A percentile compares a stretch with the other conserved stretches of the same genome.
Conservation (phyloP, 2,888 invertebrate genomes). For the Dasysyrphus albostriatus region DNA sequence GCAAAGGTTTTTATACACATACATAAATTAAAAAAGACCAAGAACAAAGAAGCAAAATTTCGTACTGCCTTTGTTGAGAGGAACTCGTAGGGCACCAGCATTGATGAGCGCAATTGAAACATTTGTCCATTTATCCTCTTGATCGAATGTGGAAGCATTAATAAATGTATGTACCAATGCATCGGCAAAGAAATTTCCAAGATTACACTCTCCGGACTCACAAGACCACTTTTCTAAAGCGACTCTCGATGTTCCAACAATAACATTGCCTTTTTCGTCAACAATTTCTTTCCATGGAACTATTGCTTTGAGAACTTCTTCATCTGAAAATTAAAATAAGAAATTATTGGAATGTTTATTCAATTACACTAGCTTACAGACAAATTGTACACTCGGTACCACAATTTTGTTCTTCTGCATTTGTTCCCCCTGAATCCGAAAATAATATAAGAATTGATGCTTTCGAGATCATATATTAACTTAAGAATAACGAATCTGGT, state of each 20-base stretch:
- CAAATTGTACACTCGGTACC: too few species aligned
- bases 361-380: too few species aligned
- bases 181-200: constrained; percentile 90
- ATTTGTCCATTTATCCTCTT: constrained; percentile 86
- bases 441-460: too few species aligned
- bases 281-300: constrained; percentile 86
- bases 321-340: constrained; percentile 84
- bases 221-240: constrained; percentile 86
- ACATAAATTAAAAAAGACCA: neutral
- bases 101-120: constrained; percentile 89
- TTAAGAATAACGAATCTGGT: too few species aligned
- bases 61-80: constrained; percentile 87
- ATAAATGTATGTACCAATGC: constrained; percentile 86
- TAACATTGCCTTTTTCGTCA: constrained; percentile 85
- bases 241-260: constrained; percentile 87
- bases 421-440: too few species aligned
- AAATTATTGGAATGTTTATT: neutral
- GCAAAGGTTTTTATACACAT: neutral
- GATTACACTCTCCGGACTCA: constrained; percentile 87
- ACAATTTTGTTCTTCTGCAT: too few species aligned
- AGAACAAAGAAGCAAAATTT: neutral
- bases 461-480: too few species aligned
- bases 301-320: constrained; percentile 86
- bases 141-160: constrained; percentile 80
- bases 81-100: constrained; percentile 89